Percentiles rank a stretch among this genome's conserved stretches.
These are phyloP conservation scores for Magallana angulata DNA, from an alignment of 1,140 invertebrate species.

Conservation along the genomic window DNA sequence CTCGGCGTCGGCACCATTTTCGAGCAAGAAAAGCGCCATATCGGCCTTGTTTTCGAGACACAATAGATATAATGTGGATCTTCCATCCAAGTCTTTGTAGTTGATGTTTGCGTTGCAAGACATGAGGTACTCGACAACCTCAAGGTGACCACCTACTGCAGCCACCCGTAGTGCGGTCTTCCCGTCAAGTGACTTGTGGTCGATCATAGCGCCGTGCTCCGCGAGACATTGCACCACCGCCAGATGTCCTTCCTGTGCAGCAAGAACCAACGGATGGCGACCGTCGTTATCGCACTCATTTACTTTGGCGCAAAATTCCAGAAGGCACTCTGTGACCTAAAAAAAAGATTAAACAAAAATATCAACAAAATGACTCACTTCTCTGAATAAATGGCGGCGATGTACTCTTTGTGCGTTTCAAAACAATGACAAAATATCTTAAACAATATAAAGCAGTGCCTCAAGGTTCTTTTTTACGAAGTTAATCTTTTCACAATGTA, in stretches of 20 bases:
- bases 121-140: conserved; percentile 81
- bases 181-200: conserved; percentile 94
- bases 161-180: conserved; percentile 92
- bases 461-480: background rate
- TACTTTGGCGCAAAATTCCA: conserved; percentile 94
- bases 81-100: conserved; percentile 93
- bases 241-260: conserved; percentile 78
- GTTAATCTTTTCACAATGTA: background rate
- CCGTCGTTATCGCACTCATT: conserved; percentile 93
- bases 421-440: too few species aligned
- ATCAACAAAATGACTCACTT: too few species aligned
- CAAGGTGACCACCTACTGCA: conserved; percentile 90
- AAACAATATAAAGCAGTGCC: background rate
- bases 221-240: conserved; percentile 71
- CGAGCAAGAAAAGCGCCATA: conserved; percentile 87
- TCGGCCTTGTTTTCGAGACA: conserved; percentile 93
- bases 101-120: conserved; percentile 91
- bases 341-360: conserved; percentile 46
- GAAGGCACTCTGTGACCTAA: conserved; percentile 83
- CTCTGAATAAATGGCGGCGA: too few species aligned
- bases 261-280: conserved; percentile 75
- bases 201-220: conserved; percentile 81
- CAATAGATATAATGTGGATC: conserved; percentile 94
- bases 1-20: conserved; percentile 87
- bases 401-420: too few species aligned